Base-by-base conservation (phyloP, 2,888 invertebrate species). In the Dorcus parallelipipedus region DNA sequence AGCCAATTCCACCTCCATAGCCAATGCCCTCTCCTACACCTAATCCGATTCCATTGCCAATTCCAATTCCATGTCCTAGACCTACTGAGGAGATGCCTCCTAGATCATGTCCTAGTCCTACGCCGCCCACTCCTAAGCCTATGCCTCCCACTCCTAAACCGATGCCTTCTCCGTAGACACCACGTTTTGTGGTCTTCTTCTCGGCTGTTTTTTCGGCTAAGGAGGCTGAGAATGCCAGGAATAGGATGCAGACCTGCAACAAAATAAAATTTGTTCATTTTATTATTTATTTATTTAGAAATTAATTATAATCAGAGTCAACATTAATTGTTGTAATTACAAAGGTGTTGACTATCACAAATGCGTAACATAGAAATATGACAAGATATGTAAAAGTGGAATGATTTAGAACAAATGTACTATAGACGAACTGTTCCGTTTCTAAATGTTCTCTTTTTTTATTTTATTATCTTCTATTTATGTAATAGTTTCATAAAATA, bases 171-270 rank as follows among this genome's bases (percentile, higher is more conserved):
- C 77, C 80, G 65, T 75, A 77, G 69, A 80, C 74, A 67, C 80
- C 80, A 69, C 81, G 78, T 73, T 79, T 78, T 53, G 74, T 70
- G 72, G 72, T 74, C 67, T 77, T 78, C 70, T 79, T 79, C 65
- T 67, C 67, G 53, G 62, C 60, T 6, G 45, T 9, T 50, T 74
- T 73, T 64, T 70, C 73, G 50, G 74, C 76, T 45, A 72, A 67
- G 61, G 77, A 76, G 67, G 78, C 76, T 61, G 78, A 78, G 66
- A 77, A 71, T 60, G 75, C 72, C 63, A 82, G 66, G 54, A 81
- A 69, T 69, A 80, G 67, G 63, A 80, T 61, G 65, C 80, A 75
- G 60, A 81, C 72, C 82, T 82, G 69, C 9, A 73, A 67, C 26
- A 41, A 41, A 45, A 45, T 33, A 6, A 33, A 33, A 3, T 33